phyloP scores from a whole-genome alignment of 2,113 vertebrate species.

The Pterocles burchelli region DNA sequence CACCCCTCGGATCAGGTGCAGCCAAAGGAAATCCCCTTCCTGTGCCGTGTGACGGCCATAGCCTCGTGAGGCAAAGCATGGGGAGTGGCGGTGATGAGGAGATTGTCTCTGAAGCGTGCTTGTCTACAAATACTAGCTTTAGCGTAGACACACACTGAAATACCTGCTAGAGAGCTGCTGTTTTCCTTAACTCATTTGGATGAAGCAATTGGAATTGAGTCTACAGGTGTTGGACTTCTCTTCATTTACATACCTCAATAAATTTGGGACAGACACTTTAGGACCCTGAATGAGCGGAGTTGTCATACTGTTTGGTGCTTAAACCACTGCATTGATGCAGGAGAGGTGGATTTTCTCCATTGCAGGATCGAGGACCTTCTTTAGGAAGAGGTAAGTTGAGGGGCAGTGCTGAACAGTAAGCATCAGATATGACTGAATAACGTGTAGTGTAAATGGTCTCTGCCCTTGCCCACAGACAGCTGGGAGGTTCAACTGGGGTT shows the following conservation, averaged over 20 bases:
- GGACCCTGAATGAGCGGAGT: not conserved
- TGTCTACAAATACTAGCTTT: not conserved
- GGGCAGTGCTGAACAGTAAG: not conserved
- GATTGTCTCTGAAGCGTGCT: not conserved
- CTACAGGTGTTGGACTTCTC: not conserved
- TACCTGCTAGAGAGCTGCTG: accelerated
- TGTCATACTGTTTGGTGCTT: not conserved
- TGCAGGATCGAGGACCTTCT: not conserved
- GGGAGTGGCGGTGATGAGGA: not conserved
- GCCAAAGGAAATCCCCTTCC: not conserved
- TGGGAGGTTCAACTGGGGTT: not conserved
- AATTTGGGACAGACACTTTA: not conserved
- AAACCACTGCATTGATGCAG: not conserved
- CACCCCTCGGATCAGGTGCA: not conserved
- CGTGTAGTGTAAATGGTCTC: not conserved
- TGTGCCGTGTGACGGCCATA: not conserved
- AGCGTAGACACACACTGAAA: accelerated
- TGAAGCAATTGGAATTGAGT: not conserved
- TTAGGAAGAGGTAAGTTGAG: not conserved
- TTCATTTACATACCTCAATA: not conserved
- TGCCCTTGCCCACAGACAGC: not conserved
- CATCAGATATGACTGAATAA: not conserved
- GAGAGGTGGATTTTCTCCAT: not conserved
- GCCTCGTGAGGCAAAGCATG: accelerated
- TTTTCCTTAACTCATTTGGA: not conserved